phyloP scores from a whole-genome alignment of 2,113 vertebrate species.

The Pseudonaja textilis region DNA sequence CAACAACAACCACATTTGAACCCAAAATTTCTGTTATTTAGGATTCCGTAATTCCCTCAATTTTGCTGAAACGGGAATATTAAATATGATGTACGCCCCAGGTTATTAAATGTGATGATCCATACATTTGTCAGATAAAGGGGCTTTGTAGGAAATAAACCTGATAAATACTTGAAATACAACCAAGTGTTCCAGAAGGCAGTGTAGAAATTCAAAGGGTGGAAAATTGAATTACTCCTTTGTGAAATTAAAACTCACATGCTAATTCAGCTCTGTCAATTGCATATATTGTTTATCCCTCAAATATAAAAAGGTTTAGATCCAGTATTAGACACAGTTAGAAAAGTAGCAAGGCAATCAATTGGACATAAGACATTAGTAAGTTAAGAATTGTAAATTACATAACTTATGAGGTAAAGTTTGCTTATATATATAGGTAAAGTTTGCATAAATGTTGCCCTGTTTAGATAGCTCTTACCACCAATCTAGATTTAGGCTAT shows the following conservation, averaged over 20 bases:
- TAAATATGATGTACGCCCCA: background rate
- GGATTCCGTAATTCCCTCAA: background rate
- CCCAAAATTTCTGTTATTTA: too few relatives aligned
- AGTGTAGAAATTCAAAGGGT: background rate
- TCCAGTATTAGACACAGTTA: background rate
- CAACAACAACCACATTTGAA: too few relatives aligned
- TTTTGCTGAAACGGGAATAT: background rate
- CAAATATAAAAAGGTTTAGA: background rate
- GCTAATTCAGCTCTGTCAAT: background rate
- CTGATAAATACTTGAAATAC: background rate
- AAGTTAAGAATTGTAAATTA: background rate
- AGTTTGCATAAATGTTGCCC: background rate
- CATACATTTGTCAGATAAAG: background rate
- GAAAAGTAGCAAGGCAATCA: background rate
- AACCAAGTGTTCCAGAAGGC: background rate
- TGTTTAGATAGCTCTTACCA: background rate
- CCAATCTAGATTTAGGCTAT: background rate
- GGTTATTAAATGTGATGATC: background rate
- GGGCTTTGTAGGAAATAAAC: background rate
- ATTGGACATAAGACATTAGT: background rate
- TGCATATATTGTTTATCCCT: background rate
- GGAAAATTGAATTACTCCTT: constrained; percentile 12
- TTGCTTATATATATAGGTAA: background rate
- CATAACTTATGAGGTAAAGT: background rate
- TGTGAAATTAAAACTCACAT: background rate